Percentiles rank a stretch among this genome's conserved stretches.
phyloP scores from a whole-genome alignment of 2,888 invertebrate genomes.

The Xestia ashworthii region DNA sequence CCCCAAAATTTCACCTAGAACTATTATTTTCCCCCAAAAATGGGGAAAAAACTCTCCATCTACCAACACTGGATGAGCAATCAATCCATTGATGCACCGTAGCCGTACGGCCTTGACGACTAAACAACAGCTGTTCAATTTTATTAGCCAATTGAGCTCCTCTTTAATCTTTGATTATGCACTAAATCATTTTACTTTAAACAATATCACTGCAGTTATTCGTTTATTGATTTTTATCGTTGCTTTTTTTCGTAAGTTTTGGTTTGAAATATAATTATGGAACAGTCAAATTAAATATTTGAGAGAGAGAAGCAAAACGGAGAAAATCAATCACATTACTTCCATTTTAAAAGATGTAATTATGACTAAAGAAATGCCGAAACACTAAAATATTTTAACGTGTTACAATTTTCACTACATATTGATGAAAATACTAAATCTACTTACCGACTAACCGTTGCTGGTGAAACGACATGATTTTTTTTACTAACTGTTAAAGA shows the following conservation, averaged over 20 bases:
- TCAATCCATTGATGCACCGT: conserved; percentile 35
- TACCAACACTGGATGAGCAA: conserved; percentile 33
- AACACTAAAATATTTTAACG: background rate
- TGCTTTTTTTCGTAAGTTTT: background rate
- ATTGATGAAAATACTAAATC: background rate
- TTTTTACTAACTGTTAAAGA: conserved; percentile 49
- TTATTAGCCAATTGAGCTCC: conserved; percentile 40
- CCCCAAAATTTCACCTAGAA: background rate
- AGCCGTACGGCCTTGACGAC: conserved; percentile 11
- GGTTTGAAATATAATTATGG: too few relatives aligned
- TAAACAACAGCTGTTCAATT: conserved; percentile 39
- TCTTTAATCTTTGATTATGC: background rate
- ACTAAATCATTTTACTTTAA: background rate
- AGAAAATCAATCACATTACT: background rate
- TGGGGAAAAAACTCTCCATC: background rate
- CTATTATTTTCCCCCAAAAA: background rate
- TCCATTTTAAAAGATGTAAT: background rate
- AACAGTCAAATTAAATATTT: background rate
- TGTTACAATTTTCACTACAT: background rate
- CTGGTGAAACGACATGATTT: conserved; percentile 80
- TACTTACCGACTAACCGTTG: conserved; percentile 81
- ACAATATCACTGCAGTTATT: background rate
- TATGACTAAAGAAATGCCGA: background rate
- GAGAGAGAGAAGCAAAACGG: background rate
- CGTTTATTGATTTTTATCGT: background rate